Evolutionary conservation across 1,140 invertebrate species (phyloP).

Genomic region (Oreohelix idahoensis): DNA sequence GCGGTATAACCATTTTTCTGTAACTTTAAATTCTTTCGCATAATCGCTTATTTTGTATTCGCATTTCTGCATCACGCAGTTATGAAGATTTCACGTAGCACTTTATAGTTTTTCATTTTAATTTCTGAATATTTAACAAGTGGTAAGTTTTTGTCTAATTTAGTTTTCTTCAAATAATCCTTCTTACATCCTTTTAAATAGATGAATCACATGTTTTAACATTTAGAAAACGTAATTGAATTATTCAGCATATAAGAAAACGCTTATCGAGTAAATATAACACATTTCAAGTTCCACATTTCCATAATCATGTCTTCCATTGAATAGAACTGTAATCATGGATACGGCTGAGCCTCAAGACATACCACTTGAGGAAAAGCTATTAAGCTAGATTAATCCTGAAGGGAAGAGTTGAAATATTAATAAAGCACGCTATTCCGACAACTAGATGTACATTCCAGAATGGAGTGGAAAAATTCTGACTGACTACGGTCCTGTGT

Average conservation of each 20-base stretch:
- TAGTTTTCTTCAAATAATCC: too few relatives aligned
- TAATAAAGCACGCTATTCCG: conserved; percentile 2
- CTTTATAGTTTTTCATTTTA: too few relatives aligned
- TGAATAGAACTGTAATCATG: background rate
- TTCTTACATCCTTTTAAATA: too few relatives aligned
- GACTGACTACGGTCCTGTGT: background rate
- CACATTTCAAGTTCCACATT: background rate
- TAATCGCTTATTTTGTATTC: too few relatives aligned
- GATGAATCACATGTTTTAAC: background rate
- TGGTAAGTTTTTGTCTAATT: too few relatives aligned
- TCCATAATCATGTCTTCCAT: background rate
- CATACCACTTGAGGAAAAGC: background rate
- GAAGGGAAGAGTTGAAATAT: conserved; percentile 3
- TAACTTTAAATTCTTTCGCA: too few relatives aligned
- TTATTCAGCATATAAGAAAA: background rate
- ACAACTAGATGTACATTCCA: background rate
- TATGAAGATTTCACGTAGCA: too few relatives aligned
- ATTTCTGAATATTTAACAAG: too few relatives aligned
- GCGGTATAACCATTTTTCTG: too few relatives aligned
- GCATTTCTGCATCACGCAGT: too few relatives aligned
- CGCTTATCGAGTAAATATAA: background rate
- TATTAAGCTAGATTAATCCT: conserved; percentile 3
- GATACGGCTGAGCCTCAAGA: background rate
- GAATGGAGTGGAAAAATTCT: background rate
- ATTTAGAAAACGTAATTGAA: background rate